Base-by-base conservation (phyloP, 2,113 vertebrate genomes). In the Tragelaphus strepsiceros region DNA sequence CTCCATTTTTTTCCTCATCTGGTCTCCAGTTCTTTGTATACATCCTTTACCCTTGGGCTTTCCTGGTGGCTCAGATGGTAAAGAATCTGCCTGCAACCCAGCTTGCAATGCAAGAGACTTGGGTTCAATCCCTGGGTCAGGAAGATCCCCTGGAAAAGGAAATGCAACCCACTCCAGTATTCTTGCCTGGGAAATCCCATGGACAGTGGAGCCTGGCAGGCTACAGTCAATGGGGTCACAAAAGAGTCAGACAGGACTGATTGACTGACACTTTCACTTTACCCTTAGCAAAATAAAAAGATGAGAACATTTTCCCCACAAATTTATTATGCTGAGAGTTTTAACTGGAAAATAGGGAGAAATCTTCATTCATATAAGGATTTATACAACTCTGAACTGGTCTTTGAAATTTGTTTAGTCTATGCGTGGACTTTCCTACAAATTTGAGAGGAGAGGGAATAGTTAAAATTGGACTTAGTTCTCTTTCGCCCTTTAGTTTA, bases 381-480 rank as follows among this genome's bases (percentile, higher is more conserved):
- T 78, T 56, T 22, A 59, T 5, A 43, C 46, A 64, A 14, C 24
- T 15, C 10, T 84, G 32, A 51, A 39, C 49, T 84, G 87, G 53
- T 21, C 30, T 94, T 62, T 92, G 89, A 93, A 88, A 96, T 96
- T 84, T 91, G 74, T 62, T 32, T 92, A 46, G 46, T 97, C 28
- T 78, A 32, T 94, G 28, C 28, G 54, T 84, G 12, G 30, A 6
- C n/a, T 22, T 26, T 91, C 58, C 62, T 54, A 43, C 3, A 21
- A 85, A 92, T 83, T 51, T 80, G 30, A 91, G 7, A 43, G 22
- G 17, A 83, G 32, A 85, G 8, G 1, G 11, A 12, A 59, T 97
- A 92, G 64, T 96, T 97, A 85, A 87, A 98, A 93, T 84, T 96
- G 46, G n/a, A 90, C 58, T 91, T 94, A 86, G 26, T 97, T 81